Base-by-base conservation (phyloP, 2,888 invertebrate genomes). In the Pegoplata infirma region DNA sequence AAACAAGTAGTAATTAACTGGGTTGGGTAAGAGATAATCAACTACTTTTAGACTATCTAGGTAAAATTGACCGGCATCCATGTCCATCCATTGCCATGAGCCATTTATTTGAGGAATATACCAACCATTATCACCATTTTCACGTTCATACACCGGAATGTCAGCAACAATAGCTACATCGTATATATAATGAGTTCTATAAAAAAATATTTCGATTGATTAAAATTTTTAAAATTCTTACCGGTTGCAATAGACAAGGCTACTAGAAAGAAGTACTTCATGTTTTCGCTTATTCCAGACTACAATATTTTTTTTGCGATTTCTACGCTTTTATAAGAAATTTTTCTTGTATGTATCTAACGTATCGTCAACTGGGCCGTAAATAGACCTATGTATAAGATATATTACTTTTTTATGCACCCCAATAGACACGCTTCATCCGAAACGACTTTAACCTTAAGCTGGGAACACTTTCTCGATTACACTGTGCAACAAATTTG, bases 1-100 rank as follows among this genome's bases (percentile, higher is more conserved):
- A 68, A 82, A 87, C 66, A 88, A 72, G 19, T 84, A 84, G 78
- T 80, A 88, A 0, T 59, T 72, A 7, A 82, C 82, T 0, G 78
- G 78, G 4, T 72, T 76, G 5, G 47, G 23, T 0, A 47, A 23
- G 12, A 72, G 73, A 3, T 67, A 69, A 32, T 56, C 81, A 72
- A 85, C 84, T 6, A 17, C 3, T 32, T 49, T 7, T 25, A 49
- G 12, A 8, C 10, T 49, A 10, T 40, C 7, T 3, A 53, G n/a
- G 21, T 44, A 19, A 1, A n/a, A 4, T 7, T 75, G 68, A 32
- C 66, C 76, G 1, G 82, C 80, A 5, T 56, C 72, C 44, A 28
- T 49, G 14, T 68, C 58, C 28, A 82, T 47, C 83, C 83, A 83
- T 16, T 55, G 67, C 40, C 79, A 79, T 25, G 76, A 53, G 8